These are phyloP conservation scores for Lydus trimaculatus DNA, from an alignment of 2,888 invertebrate species.

Conservation along the genomic window DNA sequence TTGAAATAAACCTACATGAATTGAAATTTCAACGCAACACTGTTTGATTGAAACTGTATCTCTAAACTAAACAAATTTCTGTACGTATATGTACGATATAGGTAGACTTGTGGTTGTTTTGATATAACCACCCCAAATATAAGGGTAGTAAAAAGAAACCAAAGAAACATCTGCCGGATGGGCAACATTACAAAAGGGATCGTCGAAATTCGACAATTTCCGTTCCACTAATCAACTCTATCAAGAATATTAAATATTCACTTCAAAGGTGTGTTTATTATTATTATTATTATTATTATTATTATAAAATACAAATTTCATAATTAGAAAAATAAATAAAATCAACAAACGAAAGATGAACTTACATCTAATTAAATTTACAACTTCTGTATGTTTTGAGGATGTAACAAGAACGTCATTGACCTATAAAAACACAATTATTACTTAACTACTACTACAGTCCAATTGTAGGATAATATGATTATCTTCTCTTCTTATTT, in stretches of 20 bases:
- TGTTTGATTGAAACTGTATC: neutral
- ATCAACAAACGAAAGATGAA: conserved; percentile 37
- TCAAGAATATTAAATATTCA: neutral
- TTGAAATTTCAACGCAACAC: neutral
- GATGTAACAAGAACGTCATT: conserved; percentile 91
- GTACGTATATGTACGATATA: neutral
- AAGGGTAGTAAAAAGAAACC: neutral
- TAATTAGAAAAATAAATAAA: conserved; percentile 12
- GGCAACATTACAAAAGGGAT: conserved; percentile 14
- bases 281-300: neutral
- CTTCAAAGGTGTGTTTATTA: too few relatives aligned
- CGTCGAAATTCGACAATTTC: conserved; percentile 20
- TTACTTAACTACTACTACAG: conserved; percentile 11
- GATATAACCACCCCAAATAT: neutral
- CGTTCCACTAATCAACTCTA: conserved; percentile 3
- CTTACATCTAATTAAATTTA: conserved; percentile 93
- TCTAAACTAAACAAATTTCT: neutral
- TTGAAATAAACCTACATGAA: neutral
- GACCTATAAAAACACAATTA: conserved; percentile 67
- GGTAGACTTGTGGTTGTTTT: neutral
- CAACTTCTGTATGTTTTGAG: conserved; percentile 94
- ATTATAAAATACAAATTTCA: neutral
- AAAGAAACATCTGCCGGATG: conserved; percentile 20
- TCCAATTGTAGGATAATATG: neutral
- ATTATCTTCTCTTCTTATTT: neutral